A percentile compares a stretch with the other conserved stretches of the same genome.
phyloP scores from a whole-genome alignment of 2,888 invertebrate species.

The Oasisia sp. region DNA sequence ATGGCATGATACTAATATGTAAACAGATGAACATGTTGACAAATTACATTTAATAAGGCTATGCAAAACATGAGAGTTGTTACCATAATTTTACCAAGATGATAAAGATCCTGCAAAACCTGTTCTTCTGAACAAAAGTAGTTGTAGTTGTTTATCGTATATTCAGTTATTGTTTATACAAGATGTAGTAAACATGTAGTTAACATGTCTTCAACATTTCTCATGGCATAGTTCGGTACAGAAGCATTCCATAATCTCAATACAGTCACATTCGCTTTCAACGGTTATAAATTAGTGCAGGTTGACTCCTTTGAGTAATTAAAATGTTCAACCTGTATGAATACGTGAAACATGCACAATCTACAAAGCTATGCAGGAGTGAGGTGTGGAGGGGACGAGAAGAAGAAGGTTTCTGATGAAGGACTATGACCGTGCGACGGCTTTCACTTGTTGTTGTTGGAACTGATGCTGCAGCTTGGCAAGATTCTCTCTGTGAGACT shows the following conservation, averaged over 20 bases:
- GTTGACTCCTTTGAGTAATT: not conserved
- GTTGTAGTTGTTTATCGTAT: not conserved
- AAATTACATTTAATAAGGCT: not conserved
- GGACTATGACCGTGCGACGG: constrained; percentile 57
- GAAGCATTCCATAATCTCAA: not conserved
- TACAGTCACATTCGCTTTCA: not conserved
- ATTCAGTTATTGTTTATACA: not conserved
- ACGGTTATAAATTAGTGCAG: not conserved
- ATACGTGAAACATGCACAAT: not conserved
- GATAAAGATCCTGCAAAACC: not conserved
- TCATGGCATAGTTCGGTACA: not conserved
- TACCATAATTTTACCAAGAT: not conserved
- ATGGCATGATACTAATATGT: not conserved
- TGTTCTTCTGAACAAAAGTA: not conserved
- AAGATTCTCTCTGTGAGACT: constrained; percentile 74
- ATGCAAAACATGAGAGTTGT: not conserved
- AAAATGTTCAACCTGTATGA: not conserved
- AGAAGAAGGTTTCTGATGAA: not conserved
- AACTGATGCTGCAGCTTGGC: constrained; percentile 76
- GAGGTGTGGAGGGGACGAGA: not conserved
- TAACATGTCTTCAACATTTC: not conserved
- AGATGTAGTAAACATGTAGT: no score
- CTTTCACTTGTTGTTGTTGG: constrained; percentile 73
- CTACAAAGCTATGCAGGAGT: not conserved
- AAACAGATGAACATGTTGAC: not conserved